Base-by-base conservation (phyloP, 2,888 invertebrate genomes). In the Cyclophora albipunctata region DNA sequence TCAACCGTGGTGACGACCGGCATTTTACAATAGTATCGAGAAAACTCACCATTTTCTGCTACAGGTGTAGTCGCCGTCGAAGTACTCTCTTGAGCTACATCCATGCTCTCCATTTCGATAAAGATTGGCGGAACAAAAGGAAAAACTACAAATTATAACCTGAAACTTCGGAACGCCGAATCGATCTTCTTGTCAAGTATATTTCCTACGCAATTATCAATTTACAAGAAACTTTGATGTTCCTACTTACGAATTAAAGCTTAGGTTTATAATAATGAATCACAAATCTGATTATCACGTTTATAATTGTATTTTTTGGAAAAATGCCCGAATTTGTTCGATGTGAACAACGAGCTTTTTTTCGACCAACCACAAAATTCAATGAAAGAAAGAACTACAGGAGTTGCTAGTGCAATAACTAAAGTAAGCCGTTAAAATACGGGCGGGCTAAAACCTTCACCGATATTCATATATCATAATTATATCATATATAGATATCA, bases 31-130 rank as follows among this genome's bases (percentile, higher is more conserved):
- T 20, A 20, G 47, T 52, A 51, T 46, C 51, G 47, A 46, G 49
- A 54, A 52, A 54, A 72, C 84, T 84, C 55, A 89, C 89, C 89
- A 75, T 86, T 88, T 73, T 89, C 87, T 40, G 69, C 72, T 2
- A 80, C 77, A 35, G 88, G 88, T 46, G 88, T 84, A 34, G 86
- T 58, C 48, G 79, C 84, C 44, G 82, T 68, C 42, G 88, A 84
- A 42, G 85, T 72, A 52, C 85, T 78, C 69, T 86, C 85, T 72
- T 78, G 84, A 53, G 85, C 86, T 54, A 88, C 84, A 60, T 89
- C 89, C 89, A 89, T 89, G 67, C 78, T 88, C 77, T 89, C 89
- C 89, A 89, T 89, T 80, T 73, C 72, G 64, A 67, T 66, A 54
- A 54, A 57, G 61, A 66, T 65, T 58, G 60, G 61, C 52, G 58